Evolutionary conservation across 2,888 invertebrate genomes (phyloP).

Genomic region (Boloria selene): DNA sequence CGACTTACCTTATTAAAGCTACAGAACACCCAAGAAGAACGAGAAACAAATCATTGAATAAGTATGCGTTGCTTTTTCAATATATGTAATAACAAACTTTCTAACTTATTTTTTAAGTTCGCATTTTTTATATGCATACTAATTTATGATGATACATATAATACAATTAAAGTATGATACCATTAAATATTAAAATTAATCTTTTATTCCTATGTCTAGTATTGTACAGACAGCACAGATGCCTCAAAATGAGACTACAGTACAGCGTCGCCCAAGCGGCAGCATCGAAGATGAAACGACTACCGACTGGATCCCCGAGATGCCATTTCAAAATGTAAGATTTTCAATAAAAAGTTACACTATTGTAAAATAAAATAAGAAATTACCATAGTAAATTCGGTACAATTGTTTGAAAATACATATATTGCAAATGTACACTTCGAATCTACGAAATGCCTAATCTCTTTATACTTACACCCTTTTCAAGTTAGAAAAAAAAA

Average conservation of each 20-base stretch:
- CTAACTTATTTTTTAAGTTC: too few relatives aligned
- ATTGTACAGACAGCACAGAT: constrained; percentile 43
- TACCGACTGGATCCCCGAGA: constrained; percentile 94
- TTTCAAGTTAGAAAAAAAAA: too few relatives aligned
- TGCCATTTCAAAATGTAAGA: constrained; percentile 93
- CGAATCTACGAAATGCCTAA: too few relatives aligned
- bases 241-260: constrained; percentile 46
- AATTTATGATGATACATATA: too few relatives aligned
- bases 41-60: constrained; percentile 66
- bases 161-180: neutral
- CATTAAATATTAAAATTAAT: neutral
- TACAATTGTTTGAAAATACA: too few relatives aligned
- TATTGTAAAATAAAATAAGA: neutral
- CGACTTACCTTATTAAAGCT: constrained; percentile 93
- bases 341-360: neutral
- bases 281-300: constrained; percentile 89
- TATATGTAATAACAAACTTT: too few relatives aligned
- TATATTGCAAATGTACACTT: too few relatives aligned
- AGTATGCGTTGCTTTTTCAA: constrained; percentile 42
- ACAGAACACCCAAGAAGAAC: constrained; percentile 87
- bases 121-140: too few relatives aligned
- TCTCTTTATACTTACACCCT: too few relatives aligned
- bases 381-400: neutral
- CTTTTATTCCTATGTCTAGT: constrained; percentile 36
- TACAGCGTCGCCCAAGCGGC: constrained; percentile 67